Evolutionary conservation across 2,888 invertebrate species (phyloP), one percentile per base, ranked within the genome.

Genomic region (Drosophila nigritarsus): DNA sequence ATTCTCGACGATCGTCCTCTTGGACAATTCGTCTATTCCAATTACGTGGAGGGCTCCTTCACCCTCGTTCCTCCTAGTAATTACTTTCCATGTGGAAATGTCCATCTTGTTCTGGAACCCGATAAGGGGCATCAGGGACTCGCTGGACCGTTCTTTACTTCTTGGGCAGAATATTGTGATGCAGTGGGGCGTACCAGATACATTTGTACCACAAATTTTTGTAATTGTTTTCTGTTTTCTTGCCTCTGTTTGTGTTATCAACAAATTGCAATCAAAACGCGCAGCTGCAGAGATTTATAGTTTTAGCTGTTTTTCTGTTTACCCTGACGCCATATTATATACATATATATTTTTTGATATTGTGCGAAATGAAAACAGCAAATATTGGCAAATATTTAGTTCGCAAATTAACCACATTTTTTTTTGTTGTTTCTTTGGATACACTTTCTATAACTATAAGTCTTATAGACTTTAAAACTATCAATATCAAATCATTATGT

Each of bases 241-340:
- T 32, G 18, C 15, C 1, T 51, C 38, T 45, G 32, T 51, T 56
- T 40, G 40, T 42, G 61, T 78, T 83, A 87, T 83, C 87, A 78
- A 63, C 11, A 56, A 70, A 68, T 71, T 65, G 67, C 64, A 73
- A 73, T 63, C 62, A 45, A 59, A 68, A 65, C 64, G 63, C 64
- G 67, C 61, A 67, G 66, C 49, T 49, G 40, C 75, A 61, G 58
- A 63, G 45, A 64, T 34, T 61, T 40, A 65, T 65, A 64, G 54
- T 67, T 62, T 55, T n/a, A 60, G 27, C 36, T 56, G 11, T 18
- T 32, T 29, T 54, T 20, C 18, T 5, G 7, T 56, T 40, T 30
- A 40, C 54, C 18, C 40, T 51, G 13, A 7, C 24, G 3, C 7
- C 7, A 20, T 45, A 20, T 2, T 20, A 13, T 13, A 24, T 24